phyloP scores from a whole-genome alignment of 1,140 invertebrate genomes.

The Listronotus oregonensis region DNA sequence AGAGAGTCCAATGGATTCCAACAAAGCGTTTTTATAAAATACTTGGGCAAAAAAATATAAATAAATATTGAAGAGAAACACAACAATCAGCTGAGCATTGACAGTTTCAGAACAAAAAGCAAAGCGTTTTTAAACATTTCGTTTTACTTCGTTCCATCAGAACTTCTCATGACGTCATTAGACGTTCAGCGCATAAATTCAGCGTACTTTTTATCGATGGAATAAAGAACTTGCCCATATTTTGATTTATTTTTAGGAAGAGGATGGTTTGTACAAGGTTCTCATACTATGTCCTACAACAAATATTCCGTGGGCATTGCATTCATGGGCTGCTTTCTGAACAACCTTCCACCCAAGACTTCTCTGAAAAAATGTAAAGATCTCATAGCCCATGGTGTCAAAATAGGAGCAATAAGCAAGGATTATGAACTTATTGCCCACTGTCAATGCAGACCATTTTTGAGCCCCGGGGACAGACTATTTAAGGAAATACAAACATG shows the following conservation, averaged over 20 bases:
- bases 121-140: too few relatives aligned
- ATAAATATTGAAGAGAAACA: too few relatives aligned
- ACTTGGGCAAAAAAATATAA: too few relatives aligned
- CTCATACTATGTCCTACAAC: conserved; percentile 70
- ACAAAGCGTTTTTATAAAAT: too few relatives aligned
- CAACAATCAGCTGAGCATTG: too few relatives aligned
- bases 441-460: conserved; percentile 57
- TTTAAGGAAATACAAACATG: conserved; percentile 54
- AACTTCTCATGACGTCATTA: too few relatives aligned
- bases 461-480: conserved; percentile 54
- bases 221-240: too few relatives aligned
- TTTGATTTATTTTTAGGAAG: conserved; percentile 36
- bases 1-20: too few relatives aligned
- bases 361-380: conserved; percentile 53
- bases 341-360: conserved; percentile 50
- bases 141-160: too few relatives aligned
- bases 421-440: conserved; percentile 61
- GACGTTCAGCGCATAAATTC: too few relatives aligned
- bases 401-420: conserved; percentile 54
- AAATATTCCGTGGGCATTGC: conserved; percentile 65
- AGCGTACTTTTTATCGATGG: too few relatives aligned
- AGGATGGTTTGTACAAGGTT: conserved; percentile 69
- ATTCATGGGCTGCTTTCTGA: conserved; percentile 67
- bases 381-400: conserved; percentile 56
- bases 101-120: too few relatives aligned